Base-by-base conservation (phyloP, 2,113 vertebrate genomes). In the Phainopepla nitens region DNA sequence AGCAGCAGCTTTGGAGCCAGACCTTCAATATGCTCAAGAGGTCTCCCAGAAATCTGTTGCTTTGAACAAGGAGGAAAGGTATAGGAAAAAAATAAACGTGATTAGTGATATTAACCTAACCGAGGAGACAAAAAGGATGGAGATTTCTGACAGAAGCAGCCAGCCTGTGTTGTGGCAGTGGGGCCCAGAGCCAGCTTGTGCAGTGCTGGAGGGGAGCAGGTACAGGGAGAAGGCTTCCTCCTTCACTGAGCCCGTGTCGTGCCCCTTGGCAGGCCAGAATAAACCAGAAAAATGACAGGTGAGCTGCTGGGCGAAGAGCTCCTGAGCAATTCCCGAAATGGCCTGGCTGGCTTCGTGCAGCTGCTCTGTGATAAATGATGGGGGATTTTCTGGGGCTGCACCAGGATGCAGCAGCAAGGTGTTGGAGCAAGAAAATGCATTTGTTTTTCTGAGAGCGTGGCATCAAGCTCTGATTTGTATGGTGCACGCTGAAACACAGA, bases 371-470 rank as follows among this genome's bases (percentile, higher is more conserved):
- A 25, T 33, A 64, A 45, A 33, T 1, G 3, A 24, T 27, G 53
- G 27, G 53, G 13, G 29, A 16, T 77, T 69, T 92, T 81, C 85
- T 50, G 51, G 58, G 64, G 24, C 50, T 87, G 44, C 28, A 11
- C 25, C 0, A 0, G 31, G 23, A 44, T 31, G 57, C 35, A 75
- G 69, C 73, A 69, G 36, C 19, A 65, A 54, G 45, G 11, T n/a
- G 13, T 0, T 13, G 29, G 50, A 87, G 17, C 7, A 33, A 73
- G 71, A 66, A 80, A 73, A 58, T 1, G 0, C 1, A 0, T 47
- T 65, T 36, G 13, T 8, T 70, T 73, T 81, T 35, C 58, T 70
- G 58, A 35, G 50, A 76, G 14, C 1, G 0, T 23, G 35, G 13
- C 25, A 35, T 36, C 33, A 10, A 54, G 31, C 35, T 58, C 64